phyloP scores from a whole-genome alignment of 2,113 vertebrate genomes.

The Corythoichthys haematopterus region DNA sequence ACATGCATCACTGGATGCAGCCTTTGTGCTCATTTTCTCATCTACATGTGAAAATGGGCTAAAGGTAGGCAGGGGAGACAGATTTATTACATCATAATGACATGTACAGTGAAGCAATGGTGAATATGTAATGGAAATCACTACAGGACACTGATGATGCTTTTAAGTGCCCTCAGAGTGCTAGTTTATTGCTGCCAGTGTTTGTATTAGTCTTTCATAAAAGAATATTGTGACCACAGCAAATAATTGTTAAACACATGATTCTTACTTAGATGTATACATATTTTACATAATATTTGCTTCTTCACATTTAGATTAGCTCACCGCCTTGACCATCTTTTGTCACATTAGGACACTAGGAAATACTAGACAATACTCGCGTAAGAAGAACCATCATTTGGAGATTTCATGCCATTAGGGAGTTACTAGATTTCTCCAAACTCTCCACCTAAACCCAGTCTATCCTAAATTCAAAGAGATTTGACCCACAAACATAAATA shows the following conservation, averaged over 20 bases:
- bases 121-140: constrained; percentile 53
- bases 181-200: constrained; percentile 62
- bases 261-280: constrained; percentile 15
- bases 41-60: constrained; percentile 27
- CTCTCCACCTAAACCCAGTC: no score
- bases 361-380: background rate
- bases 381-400: background rate
- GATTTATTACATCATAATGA: constrained; percentile 11
- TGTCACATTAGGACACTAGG: background rate
- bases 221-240: constrained; percentile 43
- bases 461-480: no score
- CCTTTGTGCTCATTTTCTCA: constrained; percentile 12
- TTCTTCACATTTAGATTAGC: constrained; percentile 10
- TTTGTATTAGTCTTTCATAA: constrained; percentile 62
- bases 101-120: constrained; percentile 21
- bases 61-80: constrained; percentile 11
- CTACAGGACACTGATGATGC: constrained; percentile 49
- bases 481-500: no score
- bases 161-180: constrained; percentile 50
- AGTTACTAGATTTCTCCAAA: background rate
- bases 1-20: constrained; percentile 14
- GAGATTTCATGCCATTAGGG: background rate
- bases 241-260: constrained; percentile 41
- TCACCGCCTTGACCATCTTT: constrained; percentile 2
- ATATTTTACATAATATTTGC: constrained; percentile 32